Base-by-base conservation (phyloP, 2,888 invertebrate species). In the Scaptodrosophila latifasciaeformis region DNA sequence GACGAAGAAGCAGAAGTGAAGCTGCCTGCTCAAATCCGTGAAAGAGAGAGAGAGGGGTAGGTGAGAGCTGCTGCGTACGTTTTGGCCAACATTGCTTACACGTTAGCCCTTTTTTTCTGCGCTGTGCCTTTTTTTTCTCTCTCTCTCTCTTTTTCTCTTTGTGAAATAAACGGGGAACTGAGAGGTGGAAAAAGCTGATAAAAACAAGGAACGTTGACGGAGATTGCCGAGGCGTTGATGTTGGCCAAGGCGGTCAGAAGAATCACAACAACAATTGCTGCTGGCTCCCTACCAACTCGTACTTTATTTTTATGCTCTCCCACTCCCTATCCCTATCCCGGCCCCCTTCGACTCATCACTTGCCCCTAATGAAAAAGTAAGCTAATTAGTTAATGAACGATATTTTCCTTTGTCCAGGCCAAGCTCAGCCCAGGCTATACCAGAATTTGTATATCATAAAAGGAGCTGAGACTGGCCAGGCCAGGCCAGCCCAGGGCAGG, bases 351-450 rank as follows among this genome's bases (percentile, higher is more conserved):
- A 30, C 40, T 53, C 44, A 50, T 39, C 47, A 10, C 46, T 48
- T 43, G 45, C n/a, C 50, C 21, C 15, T 34, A 63, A 69, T 75
- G 70, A 72, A 75, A 76, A 78, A 76, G 78, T 76, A 76, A 78
- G 75, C 76, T 78, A 76, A 76, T 76, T 76, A 76, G 76, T 76
- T 76, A 76, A 76, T 76, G 79, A 76, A 76, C 78, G 76, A 76
- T 79, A 76, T 76, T 78, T 64, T 76, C 72, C 66, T 72, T 76
- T 76, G 79, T 70, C 64, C 70, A 30, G 42, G 43, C 49, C 49
- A n/a, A 44, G 55, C 50, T 44, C 53, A 49, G 15, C n/a, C n/a
- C n/a, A n/a, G n/a, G n/a, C n/a, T n/a, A n/a, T n/a, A n/a, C n/a
- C n/a, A n/a, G n/a, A n/a, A n/a, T n/a, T n/a, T n/a, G n/a, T n/a